Conservation (phyloP, 2,797 vertebrate species). For the Triplophysa yarkandensis region DNA sequence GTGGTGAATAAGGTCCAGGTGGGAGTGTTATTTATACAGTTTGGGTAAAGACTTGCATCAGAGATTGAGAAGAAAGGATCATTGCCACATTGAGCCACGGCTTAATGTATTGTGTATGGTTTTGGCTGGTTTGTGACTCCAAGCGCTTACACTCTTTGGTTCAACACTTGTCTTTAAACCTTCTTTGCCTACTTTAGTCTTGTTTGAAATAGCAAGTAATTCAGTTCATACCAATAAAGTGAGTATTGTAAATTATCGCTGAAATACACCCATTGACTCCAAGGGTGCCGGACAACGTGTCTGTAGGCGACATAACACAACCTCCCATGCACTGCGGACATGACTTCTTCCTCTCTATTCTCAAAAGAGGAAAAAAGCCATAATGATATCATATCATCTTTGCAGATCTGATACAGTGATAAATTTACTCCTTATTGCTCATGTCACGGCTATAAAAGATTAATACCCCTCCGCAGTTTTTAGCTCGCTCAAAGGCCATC, state of each 20-base stretch:
- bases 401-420: constrained; percentile 88
- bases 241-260: no score
- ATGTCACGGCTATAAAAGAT: constrained; percentile 90
- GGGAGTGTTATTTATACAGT: constrained; percentile 71
- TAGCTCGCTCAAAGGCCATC: constrained; percentile 87
- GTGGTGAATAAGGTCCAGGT: constrained; percentile 75
- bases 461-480: constrained; percentile 86
- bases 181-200: neutral
- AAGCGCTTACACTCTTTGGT: constrained; percentile 64
- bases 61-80: constrained; percentile 57
- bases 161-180: constrained; percentile 31
- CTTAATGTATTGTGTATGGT: constrained; percentile 71
- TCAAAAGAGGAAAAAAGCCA: constrained; percentile 66
- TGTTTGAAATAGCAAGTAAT: neutral
- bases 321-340: constrained; percentile 85
- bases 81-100: constrained; percentile 69
- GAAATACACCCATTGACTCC: no score
- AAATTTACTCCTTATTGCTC: constrained; percentile 92
- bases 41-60: constrained; percentile 62
- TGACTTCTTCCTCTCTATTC: constrained; percentile 82
- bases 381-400: constrained; percentile 90
- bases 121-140: constrained; percentile 65
- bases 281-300: neutral
- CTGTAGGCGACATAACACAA: constrained; percentile 76
- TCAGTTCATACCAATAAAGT: neutral